These are phyloP conservation scores for Trimorus sp. DNA, from an alignment of 2,888 invertebrate species.

Conservation along the genomic window DNA sequence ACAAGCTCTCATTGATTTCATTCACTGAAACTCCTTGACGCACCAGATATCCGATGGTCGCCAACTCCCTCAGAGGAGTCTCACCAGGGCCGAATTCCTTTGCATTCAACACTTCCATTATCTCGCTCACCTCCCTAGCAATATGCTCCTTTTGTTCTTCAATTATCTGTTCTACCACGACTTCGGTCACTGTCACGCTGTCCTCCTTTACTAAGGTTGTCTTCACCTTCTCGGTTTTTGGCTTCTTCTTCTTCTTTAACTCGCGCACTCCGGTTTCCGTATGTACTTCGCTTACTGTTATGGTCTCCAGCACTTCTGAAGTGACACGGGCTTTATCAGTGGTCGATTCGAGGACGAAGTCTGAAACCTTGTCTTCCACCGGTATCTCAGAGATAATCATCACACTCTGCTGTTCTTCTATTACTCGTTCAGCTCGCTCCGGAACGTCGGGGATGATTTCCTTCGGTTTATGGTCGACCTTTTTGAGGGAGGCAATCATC, in stretches of 20 bases:
- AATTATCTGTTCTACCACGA: slow-evolving; percentile 83
- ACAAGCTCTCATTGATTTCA: slow-evolving; percentile 88
- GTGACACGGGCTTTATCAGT: slow-evolving; percentile 74
- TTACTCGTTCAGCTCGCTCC: slow-evolving; percentile 82
- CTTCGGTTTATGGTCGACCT: slow-evolving; percentile 83
- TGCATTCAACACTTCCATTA: slow-evolving; percentile 88
- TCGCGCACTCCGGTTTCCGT: slow-evolving; percentile 83
- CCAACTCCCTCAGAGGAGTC: slow-evolving; percentile 89
- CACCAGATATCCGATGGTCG: slow-evolving; percentile 90
- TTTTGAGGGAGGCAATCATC: slow-evolving; percentile 85
- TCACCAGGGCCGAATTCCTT: slow-evolving; percentile 92
- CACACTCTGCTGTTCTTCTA: slow-evolving; percentile 82
- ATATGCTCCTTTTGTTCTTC: slow-evolving; percentile 84
- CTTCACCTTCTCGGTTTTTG: slow-evolving; percentile 76
- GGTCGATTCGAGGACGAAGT: slow-evolving; percentile 73
- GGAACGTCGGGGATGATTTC: slow-evolving; percentile 79
- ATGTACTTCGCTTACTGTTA: slow-evolving; percentile 84
- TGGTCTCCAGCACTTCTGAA: slow-evolving; percentile 82
- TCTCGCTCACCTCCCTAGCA: slow-evolving; percentile 89
- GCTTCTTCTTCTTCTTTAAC: slow-evolving; percentile 79
- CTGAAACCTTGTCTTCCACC: slow-evolving; percentile 73
- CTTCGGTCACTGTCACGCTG: slow-evolving; percentile 81
- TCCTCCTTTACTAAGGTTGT: slow-evolving; percentile 72
- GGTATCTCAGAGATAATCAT: slow-evolving; percentile 77
- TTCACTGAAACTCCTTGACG: slow-evolving; percentile 89